Evolutionary conservation across 2,888 invertebrate species (phyloP).

Genomic region (Coremacera marginata): DNA sequence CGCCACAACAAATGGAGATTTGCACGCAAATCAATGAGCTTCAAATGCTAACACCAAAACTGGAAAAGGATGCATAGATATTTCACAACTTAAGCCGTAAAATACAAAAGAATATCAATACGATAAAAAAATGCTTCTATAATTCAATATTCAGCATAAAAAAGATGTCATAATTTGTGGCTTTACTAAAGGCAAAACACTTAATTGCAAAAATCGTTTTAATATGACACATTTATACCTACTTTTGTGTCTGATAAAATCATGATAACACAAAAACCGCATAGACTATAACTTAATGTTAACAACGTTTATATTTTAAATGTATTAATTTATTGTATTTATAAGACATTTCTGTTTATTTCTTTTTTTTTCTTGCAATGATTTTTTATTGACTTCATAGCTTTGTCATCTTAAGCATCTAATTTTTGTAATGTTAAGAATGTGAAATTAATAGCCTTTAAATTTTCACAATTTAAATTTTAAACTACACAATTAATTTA

Average conservation of each 20-base stretch:
- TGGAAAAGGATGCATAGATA: conserved; percentile 53
- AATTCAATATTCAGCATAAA: no score
- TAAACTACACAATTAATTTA: conserved; percentile 19
- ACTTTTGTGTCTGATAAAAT: no score
- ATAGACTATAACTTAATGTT: background rate
- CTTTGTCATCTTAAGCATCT: background rate
- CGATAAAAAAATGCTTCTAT: no score
- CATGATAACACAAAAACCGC: background rate
- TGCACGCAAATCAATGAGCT: conserved; percentile 53
- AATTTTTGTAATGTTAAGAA: background rate
- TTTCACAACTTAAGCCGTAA: background rate
- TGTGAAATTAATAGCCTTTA: background rate
- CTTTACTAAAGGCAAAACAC: no score
- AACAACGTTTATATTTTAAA: no score
- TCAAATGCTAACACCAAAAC: conserved; percentile 57
- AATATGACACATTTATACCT: no score
- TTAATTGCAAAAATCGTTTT: no score
- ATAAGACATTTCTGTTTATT: no score
- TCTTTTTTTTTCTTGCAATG: background rate
- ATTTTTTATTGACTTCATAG: background rate
- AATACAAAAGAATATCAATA: no score
- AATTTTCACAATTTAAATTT: conserved; percentile 1
- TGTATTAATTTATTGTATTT: no score
- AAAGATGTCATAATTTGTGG: no score
- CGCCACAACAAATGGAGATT: conserved; percentile 48